Percentiles rank a stretch among this genome's conserved stretches.
phyloP scores from a whole-genome alignment of 2,797 vertebrate species.

The Argyrosomus regius region DNA sequence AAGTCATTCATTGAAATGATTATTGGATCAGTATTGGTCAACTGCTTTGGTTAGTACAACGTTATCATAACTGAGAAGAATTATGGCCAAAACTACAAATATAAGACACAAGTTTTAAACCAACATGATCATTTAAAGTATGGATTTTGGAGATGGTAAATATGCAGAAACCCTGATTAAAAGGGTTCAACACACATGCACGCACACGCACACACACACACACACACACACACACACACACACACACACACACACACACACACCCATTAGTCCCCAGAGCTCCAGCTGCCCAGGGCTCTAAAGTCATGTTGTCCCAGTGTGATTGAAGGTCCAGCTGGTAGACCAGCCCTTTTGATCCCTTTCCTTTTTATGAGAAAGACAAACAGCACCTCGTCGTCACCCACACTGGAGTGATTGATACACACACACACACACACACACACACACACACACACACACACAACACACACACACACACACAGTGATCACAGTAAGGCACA shows the following conservation, averaged over 20 bases:
- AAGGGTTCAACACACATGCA: slow-evolving; percentile 31
- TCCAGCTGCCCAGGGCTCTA: slow-evolving; percentile 79
- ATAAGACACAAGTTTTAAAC: background rate
- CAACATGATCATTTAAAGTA: background rate
- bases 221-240: slow-evolving; percentile 50
- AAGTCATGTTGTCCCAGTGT: slow-evolving; percentile 79
- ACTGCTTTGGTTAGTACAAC: background rate
- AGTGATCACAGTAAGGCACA: slow-evolving; percentile 39
- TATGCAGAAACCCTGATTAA: slow-evolving; percentile 45
- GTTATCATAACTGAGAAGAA: background rate
- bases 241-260: slow-evolving; percentile 41
- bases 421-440: slow-evolving; percentile 43
- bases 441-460: slow-evolving; percentile 43
- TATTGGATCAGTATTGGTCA: too few species aligned
- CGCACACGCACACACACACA: slow-evolving; percentile 35
- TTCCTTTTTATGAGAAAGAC: slow-evolving; percentile 83
- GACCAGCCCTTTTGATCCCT: slow-evolving; percentile 81
- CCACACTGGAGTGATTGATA: slow-evolving; percentile 78
- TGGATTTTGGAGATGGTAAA: slow-evolving; percentile 35
- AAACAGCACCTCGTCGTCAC: slow-evolving; percentile 81
- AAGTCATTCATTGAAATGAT: too few species aligned
- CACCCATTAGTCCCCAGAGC: slow-evolving; percentile 61
- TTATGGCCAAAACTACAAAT: background rate
- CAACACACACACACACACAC: slow-evolving; percentile 12
- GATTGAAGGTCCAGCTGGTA: slow-evolving; percentile 84